Evolutionary conservation across 1,140 invertebrate species (phyloP).

Genomic region (Fopius arisanus): DNA sequence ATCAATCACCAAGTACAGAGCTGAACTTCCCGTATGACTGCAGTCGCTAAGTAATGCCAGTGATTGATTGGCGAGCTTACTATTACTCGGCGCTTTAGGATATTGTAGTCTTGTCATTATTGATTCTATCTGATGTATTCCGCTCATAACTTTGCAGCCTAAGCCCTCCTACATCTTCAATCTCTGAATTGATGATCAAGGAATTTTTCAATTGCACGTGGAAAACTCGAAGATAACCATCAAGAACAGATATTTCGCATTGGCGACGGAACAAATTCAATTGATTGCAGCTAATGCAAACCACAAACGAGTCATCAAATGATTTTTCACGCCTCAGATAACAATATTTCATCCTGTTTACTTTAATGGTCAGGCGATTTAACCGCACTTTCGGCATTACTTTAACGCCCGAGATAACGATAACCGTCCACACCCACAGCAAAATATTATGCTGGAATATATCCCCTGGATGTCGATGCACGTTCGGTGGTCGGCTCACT

Average conservation of each 20-base stretch:
- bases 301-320: background rate
- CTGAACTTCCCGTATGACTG: conserved; percentile 12
- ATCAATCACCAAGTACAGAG: conserved; percentile 32
- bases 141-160: background rate
- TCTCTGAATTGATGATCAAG: background rate
- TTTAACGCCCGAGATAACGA: background rate
- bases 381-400: background rate
- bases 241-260: too few relatives aligned
- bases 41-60: conserved; percentile 36
- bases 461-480: background rate
- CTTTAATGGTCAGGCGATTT: background rate
- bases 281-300: too few relatives aligned
- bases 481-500: background rate
- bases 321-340: background rate
- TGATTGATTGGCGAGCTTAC: conserved; percentile 38
- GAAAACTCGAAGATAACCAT: too few relatives aligned
- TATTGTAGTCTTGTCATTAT: conserved; percentile 35
- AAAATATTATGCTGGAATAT: background rate
- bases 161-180: background rate
- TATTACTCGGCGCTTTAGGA: conserved; percentile 22
- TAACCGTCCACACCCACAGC: background rate
- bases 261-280: too few relatives aligned
- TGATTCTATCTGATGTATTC: conserved; percentile 26
- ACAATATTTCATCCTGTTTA: background rate
- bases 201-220: too few relatives aligned